These are phyloP conservation scores for Cerastis rubricosa DNA, from an alignment of 2,888 invertebrate genomes.

Conservation along the genomic window DNA sequence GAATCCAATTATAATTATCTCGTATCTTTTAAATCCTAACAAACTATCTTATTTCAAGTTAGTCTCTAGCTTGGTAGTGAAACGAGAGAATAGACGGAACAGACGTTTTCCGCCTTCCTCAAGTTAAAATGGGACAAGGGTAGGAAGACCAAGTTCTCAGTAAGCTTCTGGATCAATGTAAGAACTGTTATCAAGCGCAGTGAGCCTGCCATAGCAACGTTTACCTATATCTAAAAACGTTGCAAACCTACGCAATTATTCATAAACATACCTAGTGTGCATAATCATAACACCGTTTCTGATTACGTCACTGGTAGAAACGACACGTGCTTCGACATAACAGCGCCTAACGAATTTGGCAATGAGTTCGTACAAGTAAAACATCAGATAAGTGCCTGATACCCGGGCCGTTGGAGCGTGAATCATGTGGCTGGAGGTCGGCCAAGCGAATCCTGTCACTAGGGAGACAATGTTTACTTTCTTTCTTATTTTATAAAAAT, in stretches of 20 bases:
- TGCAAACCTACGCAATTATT: conserved; percentile 20
- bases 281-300: conserved; percentile 18
- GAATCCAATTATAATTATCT: not conserved
- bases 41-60: not conserved
- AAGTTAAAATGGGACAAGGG: not conserved
- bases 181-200: not conserved
- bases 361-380: conserved; percentile 59
- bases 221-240: conserved; percentile 7
- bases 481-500: conserved; percentile 12
- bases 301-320: conserved; percentile 47
- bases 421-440: conserved; percentile 60
- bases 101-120: not conserved
- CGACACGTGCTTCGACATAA: conserved; percentile 48
- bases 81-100: not conserved
- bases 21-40: not conserved
- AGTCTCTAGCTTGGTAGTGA: not conserved
- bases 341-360: conserved; percentile 63
- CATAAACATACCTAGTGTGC: conserved; percentile 27
- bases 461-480: conserved; percentile 40
- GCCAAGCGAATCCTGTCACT: conserved; percentile 62
- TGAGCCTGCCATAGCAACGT: not conserved
- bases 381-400: conserved; percentile 58
- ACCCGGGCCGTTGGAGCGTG: conserved; percentile 40
- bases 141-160: not conserved
- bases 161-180: not conserved